Conservation (phyloP, 92 coral and sea anemone genomes). For the Metridium senile region DNA sequence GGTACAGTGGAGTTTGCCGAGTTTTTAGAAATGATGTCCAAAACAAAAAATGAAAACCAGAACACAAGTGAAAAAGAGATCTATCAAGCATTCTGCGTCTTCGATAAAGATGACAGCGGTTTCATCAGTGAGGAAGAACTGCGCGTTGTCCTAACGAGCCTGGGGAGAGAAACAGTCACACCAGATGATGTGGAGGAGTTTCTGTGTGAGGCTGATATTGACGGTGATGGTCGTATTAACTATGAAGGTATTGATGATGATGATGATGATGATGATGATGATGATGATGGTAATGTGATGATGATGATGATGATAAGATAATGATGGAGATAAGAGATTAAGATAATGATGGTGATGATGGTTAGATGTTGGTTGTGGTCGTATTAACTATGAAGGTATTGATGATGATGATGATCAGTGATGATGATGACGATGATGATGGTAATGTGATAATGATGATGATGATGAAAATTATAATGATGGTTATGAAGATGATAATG, state of each 20-base stretch:
- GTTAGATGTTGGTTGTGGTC: too few species aligned
- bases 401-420: too few species aligned
- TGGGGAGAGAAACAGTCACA: constrained; percentile 76
- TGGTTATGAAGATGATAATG: too few species aligned
- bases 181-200: constrained; percentile 88
- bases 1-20: constrained; percentile 47
- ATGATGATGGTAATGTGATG: too few species aligned
- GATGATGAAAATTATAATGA: too few species aligned
- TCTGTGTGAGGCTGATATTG: constrained; percentile 93
- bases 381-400: too few species aligned
- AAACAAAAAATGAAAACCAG: constrained; percentile 62
- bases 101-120: constrained; percentile 95
- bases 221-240: constrained; percentile 93
- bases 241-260: constrained; percentile 67
- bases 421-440: too few species aligned
- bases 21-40: constrained; percentile 87
- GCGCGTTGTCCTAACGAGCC: constrained; percentile 85
- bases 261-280: not conserved
- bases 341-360: too few species aligned
- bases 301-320: too few species aligned
- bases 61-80: constrained; percentile 87
- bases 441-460: too few species aligned
- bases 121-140: constrained; percentile 91
- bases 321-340: too few species aligned
- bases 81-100: constrained; percentile 88